These are phyloP conservation scores for Caenorhabditis sp. DNA, from an alignment of 2,888 invertebrate genomes.

Conservation along the genomic window DNA sequence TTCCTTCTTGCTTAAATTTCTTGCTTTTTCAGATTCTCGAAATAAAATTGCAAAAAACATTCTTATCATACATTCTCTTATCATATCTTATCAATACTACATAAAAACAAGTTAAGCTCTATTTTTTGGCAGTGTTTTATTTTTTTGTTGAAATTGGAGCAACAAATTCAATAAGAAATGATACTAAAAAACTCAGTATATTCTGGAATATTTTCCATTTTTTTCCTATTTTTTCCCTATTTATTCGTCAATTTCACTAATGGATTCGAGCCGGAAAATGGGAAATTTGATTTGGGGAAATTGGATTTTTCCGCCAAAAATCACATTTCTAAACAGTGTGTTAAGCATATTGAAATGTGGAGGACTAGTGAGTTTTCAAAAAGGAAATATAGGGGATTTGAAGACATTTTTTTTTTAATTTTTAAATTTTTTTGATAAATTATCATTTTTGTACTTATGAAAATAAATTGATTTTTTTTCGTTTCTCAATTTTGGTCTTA, in stretches of 20 bases:
- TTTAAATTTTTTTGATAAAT: no score
- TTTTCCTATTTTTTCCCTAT: neutral
- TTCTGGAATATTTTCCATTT: neutral
- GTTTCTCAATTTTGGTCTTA: no score
- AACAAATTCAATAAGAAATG: no score
- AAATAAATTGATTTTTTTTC: no score
- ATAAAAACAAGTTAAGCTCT: neutral
- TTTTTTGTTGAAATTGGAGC: no score
- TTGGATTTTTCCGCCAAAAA: constrained; percentile 6
- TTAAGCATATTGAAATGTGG: constrained; percentile 35
- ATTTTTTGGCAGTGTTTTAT: neutral
- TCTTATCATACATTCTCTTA: neutral
- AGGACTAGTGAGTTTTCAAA: constrained; percentile 34
- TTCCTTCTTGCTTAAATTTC: neutral
- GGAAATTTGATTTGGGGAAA: neutral
- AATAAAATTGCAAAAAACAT: no score
- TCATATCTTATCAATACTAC: neutral
- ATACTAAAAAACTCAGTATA: neutral
- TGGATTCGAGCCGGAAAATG: constrained; percentile 1
- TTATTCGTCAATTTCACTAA: constrained; percentile 4
- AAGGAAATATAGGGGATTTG: neutral
- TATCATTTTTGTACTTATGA: no score
- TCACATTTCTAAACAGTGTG: constrained; percentile 18
- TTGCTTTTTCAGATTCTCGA: no score
- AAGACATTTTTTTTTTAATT: no score